phyloP scores from a whole-genome alignment of 1,140 invertebrate genomes.

The Dendroctonus ponderosae region DNA sequence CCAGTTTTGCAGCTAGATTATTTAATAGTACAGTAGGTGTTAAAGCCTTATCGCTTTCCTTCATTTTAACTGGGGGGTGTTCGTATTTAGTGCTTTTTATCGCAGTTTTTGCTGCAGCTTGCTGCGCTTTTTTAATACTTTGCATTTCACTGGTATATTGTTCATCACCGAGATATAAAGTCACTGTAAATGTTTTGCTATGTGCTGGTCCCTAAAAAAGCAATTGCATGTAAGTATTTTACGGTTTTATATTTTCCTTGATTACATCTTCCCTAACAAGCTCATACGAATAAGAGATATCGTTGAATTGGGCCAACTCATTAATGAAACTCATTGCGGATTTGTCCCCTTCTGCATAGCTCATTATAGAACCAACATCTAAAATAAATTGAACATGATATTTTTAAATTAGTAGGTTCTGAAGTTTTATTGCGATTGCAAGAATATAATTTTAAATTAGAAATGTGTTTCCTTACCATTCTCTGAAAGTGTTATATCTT shows the following conservation, averaged over 20 bases:
- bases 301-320: conserved; percentile 39
- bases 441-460: no score
- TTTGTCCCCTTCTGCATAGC: conserved; percentile 12
- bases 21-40: conserved; percentile 43
- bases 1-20: conserved; percentile 43
- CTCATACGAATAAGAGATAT: conserved; percentile 36
- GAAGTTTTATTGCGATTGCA: neutral
- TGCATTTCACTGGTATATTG: conserved; percentile 35
- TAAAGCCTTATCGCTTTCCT: conserved; percentile 28
- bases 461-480: no score
- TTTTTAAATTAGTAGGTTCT: neutral
- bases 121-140: conserved; percentile 43
- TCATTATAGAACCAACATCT: conserved; percentile 11
- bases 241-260: conserved; percentile 1
- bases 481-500: no score
- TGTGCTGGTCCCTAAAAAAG: conserved; percentile 40
- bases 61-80: conserved; percentile 36
- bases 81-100: conserved; percentile 40
- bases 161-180: conserved; percentile 41
- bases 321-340: conserved; percentile 33
- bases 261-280: conserved; percentile 36
- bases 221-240: conserved; percentile 4
- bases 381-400: neutral
- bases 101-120: conserved; percentile 36
- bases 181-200: conserved; percentile 37